Conservation (phyloP, 2,888 invertebrate species). For the Rhagonycha lutea region DNA sequence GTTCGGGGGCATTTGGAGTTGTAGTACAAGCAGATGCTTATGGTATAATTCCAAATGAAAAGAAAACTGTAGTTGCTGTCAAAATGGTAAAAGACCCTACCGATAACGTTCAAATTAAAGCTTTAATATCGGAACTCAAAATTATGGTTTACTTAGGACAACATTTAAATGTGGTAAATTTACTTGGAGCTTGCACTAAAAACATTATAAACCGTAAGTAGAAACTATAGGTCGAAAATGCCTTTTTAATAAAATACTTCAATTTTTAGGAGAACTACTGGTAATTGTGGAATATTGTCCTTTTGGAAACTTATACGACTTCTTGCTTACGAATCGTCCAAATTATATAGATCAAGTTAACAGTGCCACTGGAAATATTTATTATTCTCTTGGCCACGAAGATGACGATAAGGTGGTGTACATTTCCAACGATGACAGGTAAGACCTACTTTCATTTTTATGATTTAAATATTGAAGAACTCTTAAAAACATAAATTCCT, state of each 20-base stretch:
- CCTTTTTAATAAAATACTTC: too few relatives aligned
- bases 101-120: conserved; percentile 82
- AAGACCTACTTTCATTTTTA: too few relatives aligned
- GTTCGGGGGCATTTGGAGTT: conserved; percentile 93
- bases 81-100: conserved; percentile 93
- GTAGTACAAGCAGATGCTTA: conserved; percentile 86
- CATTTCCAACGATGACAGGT: conserved; percentile 47
- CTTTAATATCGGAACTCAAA: conserved; percentile 90
- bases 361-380: neutral
- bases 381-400: too few relatives aligned
- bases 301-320: neutral
- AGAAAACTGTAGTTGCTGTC: conserved; percentile 84
- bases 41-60: conserved; percentile 76
- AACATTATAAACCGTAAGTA: conserved; percentile 83
- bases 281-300: neutral
- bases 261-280: neutral
- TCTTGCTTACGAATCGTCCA: neutral
- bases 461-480: too few relatives aligned
- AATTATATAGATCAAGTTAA: neutral
- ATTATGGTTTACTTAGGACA: conserved; percentile 95
- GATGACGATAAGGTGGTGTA: conserved; percentile 35
- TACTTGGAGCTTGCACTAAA: conserved; percentile 92
- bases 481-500: too few relatives aligned
- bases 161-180: conserved; percentile 92
- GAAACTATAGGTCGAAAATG: neutral